Conservation (phyloP, 1,140 invertebrate genomes). For the Bombus polaris region DNA sequence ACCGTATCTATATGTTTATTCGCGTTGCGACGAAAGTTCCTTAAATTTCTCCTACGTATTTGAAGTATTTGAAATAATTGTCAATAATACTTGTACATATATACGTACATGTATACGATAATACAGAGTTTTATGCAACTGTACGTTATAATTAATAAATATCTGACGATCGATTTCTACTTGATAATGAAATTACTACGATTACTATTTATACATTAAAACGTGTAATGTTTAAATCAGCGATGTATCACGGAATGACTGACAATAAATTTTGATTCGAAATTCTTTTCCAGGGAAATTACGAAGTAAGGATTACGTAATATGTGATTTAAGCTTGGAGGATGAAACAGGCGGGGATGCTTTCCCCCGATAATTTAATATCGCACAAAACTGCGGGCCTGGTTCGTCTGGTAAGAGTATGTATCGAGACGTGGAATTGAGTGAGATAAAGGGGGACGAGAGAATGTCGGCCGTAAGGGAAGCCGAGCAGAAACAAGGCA, state of each 20-base stretch:
- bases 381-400: slow-evolving; percentile 70
- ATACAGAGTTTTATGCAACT: background rate
- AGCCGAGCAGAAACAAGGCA: slow-evolving; percentile 60
- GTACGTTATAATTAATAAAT: too few species aligned
- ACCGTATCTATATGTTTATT: too few species aligned
- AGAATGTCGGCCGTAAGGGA: slow-evolving; percentile 45
- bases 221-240: background rate
- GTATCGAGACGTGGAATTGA: slow-evolving; percentile 63
- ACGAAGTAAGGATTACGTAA: slow-evolving; percentile 69
- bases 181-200: background rate
- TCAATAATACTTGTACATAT: too few species aligned
- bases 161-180: too few species aligned
- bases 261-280: slow-evolving; percentile 7
- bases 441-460: slow-evolving; percentile 55
- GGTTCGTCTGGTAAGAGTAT: slow-evolving; percentile 69
- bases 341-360: slow-evolving; percentile 58
- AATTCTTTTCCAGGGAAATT: slow-evolving; percentile 57
- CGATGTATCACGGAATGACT: background rate
- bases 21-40: too few species aligned
- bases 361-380: slow-evolving; percentile 78
- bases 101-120: too few species aligned
- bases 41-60: too few species aligned
- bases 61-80: too few species aligned
- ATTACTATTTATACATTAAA: background rate
- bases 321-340: slow-evolving; percentile 73